These are phyloP conservation scores for Cyclura pinguis DNA, from an alignment of 2,797 vertebrate species.

Conservation along the genomic window DNA sequence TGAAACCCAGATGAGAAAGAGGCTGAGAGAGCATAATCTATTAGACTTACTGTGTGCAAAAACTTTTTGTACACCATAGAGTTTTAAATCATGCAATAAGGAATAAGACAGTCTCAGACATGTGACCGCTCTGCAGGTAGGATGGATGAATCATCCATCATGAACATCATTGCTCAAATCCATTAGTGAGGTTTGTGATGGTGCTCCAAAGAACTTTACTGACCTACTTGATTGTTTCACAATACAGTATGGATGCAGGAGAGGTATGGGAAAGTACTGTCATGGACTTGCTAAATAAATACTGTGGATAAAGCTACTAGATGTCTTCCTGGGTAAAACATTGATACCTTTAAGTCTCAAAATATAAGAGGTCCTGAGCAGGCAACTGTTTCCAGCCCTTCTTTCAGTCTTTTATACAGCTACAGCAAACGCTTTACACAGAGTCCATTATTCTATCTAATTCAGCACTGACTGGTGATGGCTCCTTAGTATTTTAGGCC, in stretches of 20 bases:
- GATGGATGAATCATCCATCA: constrained; percentile 11
- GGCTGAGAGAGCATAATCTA: not conserved
- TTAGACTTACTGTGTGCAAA: not conserved
- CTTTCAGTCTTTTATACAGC: not conserved
- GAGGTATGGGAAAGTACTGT: not conserved
- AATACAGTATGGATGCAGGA: not conserved
- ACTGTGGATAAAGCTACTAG: not conserved
- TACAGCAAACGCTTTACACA: not conserved
- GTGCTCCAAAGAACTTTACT: not conserved
- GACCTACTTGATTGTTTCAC: not conserved
- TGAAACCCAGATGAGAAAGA: not conserved
- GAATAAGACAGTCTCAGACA: not conserved
- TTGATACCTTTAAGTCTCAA: not conserved
- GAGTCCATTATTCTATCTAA: not conserved
- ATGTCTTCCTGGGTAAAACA: not conserved
- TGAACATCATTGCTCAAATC: not conserved
- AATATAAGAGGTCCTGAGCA: not conserved
- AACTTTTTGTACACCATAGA: not conserved
- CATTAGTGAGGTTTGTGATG: not conserved
- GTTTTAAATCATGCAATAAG: rapidly evolving
- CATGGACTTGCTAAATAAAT: not conserved
- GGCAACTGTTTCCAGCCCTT: not conserved
- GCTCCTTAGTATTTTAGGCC: not conserved
- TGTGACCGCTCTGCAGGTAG: too few relatives aligned
- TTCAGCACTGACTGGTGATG: not conserved